These are phyloP conservation scores for Bombus vancouverensis DNA, from an alignment of 1,140 invertebrate genomes.

Conservation along the genomic window DNA sequence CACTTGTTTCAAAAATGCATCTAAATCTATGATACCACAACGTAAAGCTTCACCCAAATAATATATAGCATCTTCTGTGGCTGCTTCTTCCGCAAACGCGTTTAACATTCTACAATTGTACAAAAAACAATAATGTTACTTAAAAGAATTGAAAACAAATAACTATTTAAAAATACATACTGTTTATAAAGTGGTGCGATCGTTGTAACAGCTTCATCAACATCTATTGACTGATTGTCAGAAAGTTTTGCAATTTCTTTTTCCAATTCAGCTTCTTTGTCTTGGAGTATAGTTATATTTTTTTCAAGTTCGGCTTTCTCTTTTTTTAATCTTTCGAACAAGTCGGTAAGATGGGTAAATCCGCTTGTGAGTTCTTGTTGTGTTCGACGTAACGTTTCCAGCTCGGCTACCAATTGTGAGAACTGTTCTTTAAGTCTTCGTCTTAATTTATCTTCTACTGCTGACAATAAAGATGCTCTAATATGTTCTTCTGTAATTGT, in stretches of 20 bases:
- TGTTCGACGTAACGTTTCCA: conserved; percentile 94
- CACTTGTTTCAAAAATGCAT: conserved; percentile 98
- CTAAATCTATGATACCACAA: conserved; percentile 96
- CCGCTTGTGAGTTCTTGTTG: conserved; percentile 94
- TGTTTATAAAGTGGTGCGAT: conserved; percentile 98
- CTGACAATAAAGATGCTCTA: conserved; percentile 94
- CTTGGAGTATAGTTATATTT: conserved; percentile 91
- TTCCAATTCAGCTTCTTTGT: conserved; percentile 94
- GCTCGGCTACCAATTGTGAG: conserved; percentile 94
- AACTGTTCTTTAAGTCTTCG: conserved; percentile 94
- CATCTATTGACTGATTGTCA: conserved; percentile 91
- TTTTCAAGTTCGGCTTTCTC: conserved; percentile 94
- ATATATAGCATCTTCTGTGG: conserved; percentile 99
- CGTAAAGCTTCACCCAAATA: conserved; percentile 98
- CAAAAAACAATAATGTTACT: background rate
- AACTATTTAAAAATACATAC: conserved; percentile 80
- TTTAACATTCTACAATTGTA: conserved; percentile 90
- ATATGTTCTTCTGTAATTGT: conserved; percentile 98
- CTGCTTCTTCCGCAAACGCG: conserved; percentile 98
- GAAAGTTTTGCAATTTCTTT: conserved; percentile 90
- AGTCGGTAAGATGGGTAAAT: conserved; percentile 91
- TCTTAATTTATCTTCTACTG: conserved; percentile 96
- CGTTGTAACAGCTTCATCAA: conserved; percentile 98
- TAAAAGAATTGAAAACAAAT: background rate
- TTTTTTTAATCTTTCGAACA: conserved; percentile 91